phyloP scores from a whole-genome alignment of 2,797 vertebrate species.

The Clarias pachynema region DNA sequence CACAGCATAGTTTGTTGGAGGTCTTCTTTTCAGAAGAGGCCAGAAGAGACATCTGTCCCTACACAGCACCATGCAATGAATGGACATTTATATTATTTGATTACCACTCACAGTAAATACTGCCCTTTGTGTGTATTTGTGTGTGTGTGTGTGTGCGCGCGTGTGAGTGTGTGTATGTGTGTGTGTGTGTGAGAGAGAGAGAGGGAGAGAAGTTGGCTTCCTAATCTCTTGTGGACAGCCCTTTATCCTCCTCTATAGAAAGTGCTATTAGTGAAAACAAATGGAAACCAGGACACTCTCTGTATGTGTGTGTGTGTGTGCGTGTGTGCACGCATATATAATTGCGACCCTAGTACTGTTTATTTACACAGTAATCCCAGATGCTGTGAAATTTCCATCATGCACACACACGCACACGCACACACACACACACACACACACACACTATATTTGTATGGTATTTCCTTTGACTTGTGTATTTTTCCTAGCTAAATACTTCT shows the following conservation, averaged over 20 bases:
- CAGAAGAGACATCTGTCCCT: slow-evolving; percentile 24
- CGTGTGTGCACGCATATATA: slow-evolving; percentile 14
- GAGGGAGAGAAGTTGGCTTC: slow-evolving; percentile 60
- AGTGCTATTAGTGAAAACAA: slow-evolving; percentile 78
- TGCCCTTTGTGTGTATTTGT: slow-evolving; percentile 13
- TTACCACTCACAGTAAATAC: slow-evolving; percentile 16
- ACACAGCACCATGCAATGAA: slow-evolving; percentile 22
- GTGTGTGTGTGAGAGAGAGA: slow-evolving; percentile 46
- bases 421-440: neutral
- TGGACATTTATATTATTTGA: slow-evolving; percentile 14
- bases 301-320: slow-evolving; percentile 27
- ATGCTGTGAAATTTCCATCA: slow-evolving; percentile 77
- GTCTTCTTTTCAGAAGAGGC: slow-evolving; percentile 7
- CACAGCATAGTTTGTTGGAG: slow-evolving; percentile 4
- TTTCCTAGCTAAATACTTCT: slow-evolving; percentile 22
- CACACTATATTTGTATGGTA: slow-evolving; percentile 20
- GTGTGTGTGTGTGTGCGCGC: slow-evolving; percentile 13
- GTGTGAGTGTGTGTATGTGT: neutral
- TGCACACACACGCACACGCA: slow-evolving; percentile 63
- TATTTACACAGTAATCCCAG: slow-evolving; percentile 82
- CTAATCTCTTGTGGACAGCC: slow-evolving; percentile 70
- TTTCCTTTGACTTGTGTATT: slow-evolving; percentile 28
- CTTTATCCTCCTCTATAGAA: slow-evolving; percentile 69
- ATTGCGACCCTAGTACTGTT: slow-evolving; percentile 76
- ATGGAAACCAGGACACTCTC: slow-evolving; percentile 70